Evolutionary conservation across 2,113 vertebrate genomes (phyloP), one percentile per base, ranked within the genome.

Genomic region (Hippocampus guttulatus): DNA sequence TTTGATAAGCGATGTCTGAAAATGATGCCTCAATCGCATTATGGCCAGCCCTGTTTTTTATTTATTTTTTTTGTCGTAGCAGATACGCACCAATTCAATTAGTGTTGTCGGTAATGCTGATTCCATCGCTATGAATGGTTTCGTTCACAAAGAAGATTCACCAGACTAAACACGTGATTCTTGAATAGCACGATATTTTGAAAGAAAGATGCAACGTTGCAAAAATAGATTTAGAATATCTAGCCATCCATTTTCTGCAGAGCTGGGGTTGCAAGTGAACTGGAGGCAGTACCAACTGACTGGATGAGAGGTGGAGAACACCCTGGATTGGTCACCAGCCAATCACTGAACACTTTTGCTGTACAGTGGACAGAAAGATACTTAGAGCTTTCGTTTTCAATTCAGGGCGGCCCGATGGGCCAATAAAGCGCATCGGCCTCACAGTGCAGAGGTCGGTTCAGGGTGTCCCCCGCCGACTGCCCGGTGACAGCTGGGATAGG

Each of bases 21-120:
- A 52, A 67, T 74, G 60, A 45, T 62, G 25, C 68, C 82, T 74
- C 21, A 73, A n/a, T 64, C 67, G 71, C 79, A 84, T 76, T 8
- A 65, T 5, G n/a, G 27, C 3, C 18, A 1, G 66, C 67, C 68
- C 68, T 79, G 76, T 54, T 83, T 79, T 38, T 38, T 38, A 33
- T 33, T 30, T 5, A 33, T 38, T 38, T 38, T 38, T 38, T 75
- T 55, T 49, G 21, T 73, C 5, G 14, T 55, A 47, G 49, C 74
- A 40, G 72, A 82, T 75, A 76, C 57, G 62, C 18, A 65, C 14
- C 40, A 54, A 83, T 87, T 33, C 60, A 70, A 73, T 87, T 65
- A 66, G 69, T 54, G 49, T 70, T 74, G 15, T 16, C 20, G 67
- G 45, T 73, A 51, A 80, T 80, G 68, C 8, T 41, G 64, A 73